A percentile compares a stretch with the other conserved stretches of the same genome.
phyloP scores from a whole-genome alignment of 2,888 invertebrate species.

The Erebia aethiops region DNA sequence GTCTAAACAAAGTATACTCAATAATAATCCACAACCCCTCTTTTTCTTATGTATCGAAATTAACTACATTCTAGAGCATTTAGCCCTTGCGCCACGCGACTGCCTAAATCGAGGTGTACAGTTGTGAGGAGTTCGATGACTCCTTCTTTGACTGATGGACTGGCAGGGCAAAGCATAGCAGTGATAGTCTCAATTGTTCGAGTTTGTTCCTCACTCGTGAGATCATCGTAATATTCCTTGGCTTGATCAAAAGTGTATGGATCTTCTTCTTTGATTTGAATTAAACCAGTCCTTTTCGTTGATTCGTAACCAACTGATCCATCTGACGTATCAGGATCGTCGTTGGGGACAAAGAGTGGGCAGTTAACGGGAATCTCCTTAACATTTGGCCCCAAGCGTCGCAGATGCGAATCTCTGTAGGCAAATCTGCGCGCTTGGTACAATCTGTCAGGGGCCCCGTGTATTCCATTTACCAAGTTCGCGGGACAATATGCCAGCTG shows the following conservation, averaged over 20 bases:
- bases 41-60: no score
- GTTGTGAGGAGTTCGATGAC: not conserved
- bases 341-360: not conserved
- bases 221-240: not conserved
- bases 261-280: not conserved
- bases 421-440: not conserved
- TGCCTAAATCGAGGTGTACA: not conserved
- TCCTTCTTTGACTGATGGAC: no score
- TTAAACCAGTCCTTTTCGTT: not conserved
- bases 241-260: not conserved
- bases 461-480: conserved; percentile 12
- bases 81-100: not conserved
- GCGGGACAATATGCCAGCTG: conserved; percentile 6
- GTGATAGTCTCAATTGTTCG: not conserved
- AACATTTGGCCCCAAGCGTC: not conserved
- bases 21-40: no score
- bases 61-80: not conserved
- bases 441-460: not conserved
- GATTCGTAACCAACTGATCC: not conserved
- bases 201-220: not conserved
- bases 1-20: no score
- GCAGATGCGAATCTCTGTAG: not conserved
- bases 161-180: not conserved
- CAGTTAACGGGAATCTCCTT: conserved; percentile 4
- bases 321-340: not conserved